Conservation (phyloP, 2,113 vertebrate species). For the Ceyx melanurus region DNA sequence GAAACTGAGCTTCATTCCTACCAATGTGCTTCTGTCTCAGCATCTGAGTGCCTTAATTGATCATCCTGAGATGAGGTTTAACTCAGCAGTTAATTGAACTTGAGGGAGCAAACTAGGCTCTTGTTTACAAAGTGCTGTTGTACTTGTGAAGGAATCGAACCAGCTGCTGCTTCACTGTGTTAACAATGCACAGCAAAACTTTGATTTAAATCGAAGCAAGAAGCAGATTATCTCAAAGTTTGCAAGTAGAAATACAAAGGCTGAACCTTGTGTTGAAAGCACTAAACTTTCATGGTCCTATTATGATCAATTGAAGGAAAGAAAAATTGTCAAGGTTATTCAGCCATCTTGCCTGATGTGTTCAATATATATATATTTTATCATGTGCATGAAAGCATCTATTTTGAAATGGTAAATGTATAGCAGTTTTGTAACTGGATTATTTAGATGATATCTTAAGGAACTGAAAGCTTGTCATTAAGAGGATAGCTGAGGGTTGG, state of each 20-base stretch:
- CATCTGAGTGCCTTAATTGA: slow-evolving; percentile 14
- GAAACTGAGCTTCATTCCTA: not conserved
- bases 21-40: not conserved
- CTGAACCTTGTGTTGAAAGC: not conserved
- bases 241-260: not conserved
- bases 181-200: not conserved
- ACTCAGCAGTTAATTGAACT: slow-evolving; percentile 4
- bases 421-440: not conserved
- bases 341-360: not conserved
- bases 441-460: not conserved
- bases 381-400: not conserved
- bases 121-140: not conserved
- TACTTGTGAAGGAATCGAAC: not conserved
- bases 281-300: not conserved
- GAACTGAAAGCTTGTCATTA: not conserved
- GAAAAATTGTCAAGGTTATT: not conserved
- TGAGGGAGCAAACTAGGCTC: not conserved
- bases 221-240: not conserved
- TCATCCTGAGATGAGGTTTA: slow-evolving; percentile 4
- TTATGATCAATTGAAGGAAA: not conserved
- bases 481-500: not conserved
- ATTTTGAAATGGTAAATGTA: not conserved
- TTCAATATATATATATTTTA: not conserved
- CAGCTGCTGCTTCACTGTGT: not conserved
- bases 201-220: not conserved